Conservation (phyloP, 2,797 vertebrate species). For the Megalops cyprinoides region DNA sequence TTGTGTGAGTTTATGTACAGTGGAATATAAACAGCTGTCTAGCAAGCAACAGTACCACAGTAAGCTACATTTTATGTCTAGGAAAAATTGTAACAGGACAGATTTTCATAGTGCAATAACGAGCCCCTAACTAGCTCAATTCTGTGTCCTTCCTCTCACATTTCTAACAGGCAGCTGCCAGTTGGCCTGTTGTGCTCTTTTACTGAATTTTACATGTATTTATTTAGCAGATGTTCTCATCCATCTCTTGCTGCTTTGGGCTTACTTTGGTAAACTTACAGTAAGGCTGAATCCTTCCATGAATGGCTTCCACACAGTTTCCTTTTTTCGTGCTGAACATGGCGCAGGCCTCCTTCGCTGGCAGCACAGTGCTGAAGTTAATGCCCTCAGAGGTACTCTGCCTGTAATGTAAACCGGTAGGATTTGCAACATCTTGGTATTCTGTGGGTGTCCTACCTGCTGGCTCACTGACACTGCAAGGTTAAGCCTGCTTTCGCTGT, state of each 20-base stretch:
- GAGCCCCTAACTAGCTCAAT: too few relatives aligned
- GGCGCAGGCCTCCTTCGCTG: background rate
- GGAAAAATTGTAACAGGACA: background rate
- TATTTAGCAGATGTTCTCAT: too few relatives aligned
- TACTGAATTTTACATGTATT: too few relatives aligned
- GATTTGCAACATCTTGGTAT: constrained; percentile 17
- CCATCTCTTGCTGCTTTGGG: too few relatives aligned
- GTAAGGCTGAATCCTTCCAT: too few relatives aligned
- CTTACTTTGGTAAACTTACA: too few relatives aligned
- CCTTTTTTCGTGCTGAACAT: background rate
- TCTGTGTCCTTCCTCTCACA: too few relatives aligned
- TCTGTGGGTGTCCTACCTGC: background rate
- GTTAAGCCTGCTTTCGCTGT: constrained; percentile 16
- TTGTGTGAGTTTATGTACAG: background rate
- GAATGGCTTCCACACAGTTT: too few relatives aligned
- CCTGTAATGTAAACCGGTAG: background rate
- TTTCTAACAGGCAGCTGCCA: too few relatives aligned
- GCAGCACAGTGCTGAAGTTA: background rate
- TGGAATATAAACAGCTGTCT: background rate
- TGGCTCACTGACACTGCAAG: background rate
- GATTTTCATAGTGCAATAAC: background rate
- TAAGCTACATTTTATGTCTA: background rate
- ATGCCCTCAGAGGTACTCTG: background rate
- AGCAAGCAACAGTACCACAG: background rate
- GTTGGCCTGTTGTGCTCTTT: too few relatives aligned